Percentiles rank a stretch among this genome's conserved stretches.
These are phyloP conservation scores for Siniperca obscura DNA, from an alignment of 2,797 vertebrate species.

Conservation along the genomic window DNA sequence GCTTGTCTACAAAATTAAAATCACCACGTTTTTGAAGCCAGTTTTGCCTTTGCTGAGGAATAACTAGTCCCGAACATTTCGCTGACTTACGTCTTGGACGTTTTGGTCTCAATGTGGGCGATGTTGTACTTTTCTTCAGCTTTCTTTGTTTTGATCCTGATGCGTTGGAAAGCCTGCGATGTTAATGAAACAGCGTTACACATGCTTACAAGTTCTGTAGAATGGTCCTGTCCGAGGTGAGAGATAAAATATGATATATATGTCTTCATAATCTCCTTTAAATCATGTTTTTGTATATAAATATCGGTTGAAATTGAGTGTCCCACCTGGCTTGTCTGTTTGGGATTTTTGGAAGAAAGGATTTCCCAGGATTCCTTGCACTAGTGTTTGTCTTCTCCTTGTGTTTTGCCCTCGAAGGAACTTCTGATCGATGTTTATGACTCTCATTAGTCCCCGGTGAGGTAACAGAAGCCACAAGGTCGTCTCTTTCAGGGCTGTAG, in stretches of 20 bases:
- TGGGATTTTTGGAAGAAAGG: conserved; percentile 57
- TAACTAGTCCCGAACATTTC: background rate
- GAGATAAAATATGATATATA: background rate
- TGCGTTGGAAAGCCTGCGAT: conserved; percentile 25
- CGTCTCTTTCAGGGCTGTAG: background rate
- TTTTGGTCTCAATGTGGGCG: background rate
- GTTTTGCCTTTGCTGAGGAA: background rate
- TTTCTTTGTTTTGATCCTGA: conserved; percentile 47
- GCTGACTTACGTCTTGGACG: conserved; percentile 17
- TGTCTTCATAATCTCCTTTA: background rate
- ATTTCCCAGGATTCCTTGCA: conserved; percentile 25
- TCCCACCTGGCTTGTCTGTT: conserved; percentile 48
- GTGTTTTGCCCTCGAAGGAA: background rate
- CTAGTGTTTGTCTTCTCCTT: conserved; percentile 5
- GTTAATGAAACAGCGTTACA: background rate
- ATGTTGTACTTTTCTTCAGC: conserved; percentile 12
- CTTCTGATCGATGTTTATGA: background rate
- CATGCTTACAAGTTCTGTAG: background rate
- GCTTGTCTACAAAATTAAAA: background rate
- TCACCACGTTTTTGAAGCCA: background rate
- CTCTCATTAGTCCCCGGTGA: background rate
- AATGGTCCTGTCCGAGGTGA: background rate
- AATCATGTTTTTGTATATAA: background rate
- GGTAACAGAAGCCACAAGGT: background rate
- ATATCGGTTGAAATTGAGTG: background rate